phyloP scores from a whole-genome alignment of 2,113 vertebrate species.

The Galbula dea region DNA sequence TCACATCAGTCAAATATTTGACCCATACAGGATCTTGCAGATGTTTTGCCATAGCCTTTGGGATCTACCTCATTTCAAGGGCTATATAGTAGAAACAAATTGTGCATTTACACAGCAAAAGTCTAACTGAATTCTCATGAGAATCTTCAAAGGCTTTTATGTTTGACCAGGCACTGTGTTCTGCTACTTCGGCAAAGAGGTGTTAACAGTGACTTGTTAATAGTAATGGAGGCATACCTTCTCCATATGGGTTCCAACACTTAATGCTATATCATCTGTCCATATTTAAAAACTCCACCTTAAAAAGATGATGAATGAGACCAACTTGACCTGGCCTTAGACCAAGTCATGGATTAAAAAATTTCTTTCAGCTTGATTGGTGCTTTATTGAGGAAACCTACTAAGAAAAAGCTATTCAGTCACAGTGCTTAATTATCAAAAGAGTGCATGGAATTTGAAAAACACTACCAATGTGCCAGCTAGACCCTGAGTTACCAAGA shows the following conservation, averaged over 20 bases:
- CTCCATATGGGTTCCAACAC: constrained; percentile 65
- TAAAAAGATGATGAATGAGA: constrained; percentile 80
- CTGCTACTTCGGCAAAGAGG: constrained; percentile 73
- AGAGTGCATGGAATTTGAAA: constrained; percentile 73
- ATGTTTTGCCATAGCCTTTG: constrained; percentile 65
- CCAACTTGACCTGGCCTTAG: constrained; percentile 78
- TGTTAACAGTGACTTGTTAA: constrained; percentile 70
- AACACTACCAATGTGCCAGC: constrained; percentile 71
- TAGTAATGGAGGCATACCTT: constrained; percentile 59
- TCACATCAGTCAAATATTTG: constrained; percentile 65
- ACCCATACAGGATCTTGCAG: constrained; percentile 65
- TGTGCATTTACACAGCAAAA: constrained; percentile 65
- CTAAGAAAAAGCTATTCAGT: constrained; percentile 73
- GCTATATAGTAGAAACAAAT: constrained; percentile 74
- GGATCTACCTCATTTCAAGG: constrained; percentile 73
- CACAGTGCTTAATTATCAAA: constrained; percentile 74
- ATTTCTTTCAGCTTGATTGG: constrained; percentile 76
- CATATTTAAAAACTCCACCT: constrained; percentile 72
- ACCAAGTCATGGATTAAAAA: constrained; percentile 75
- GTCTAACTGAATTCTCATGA: constrained; percentile 68
- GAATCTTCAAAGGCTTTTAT: constrained; percentile 69
- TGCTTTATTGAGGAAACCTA: constrained; percentile 75
- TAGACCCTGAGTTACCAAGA: constrained; percentile 68
- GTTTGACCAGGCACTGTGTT: constrained; percentile 65
- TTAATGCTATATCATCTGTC: constrained; percentile 64